phyloP scores from a whole-genome alignment of 2,797 vertebrate genomes.

The Pseudochaenichthys georgianus region DNA sequence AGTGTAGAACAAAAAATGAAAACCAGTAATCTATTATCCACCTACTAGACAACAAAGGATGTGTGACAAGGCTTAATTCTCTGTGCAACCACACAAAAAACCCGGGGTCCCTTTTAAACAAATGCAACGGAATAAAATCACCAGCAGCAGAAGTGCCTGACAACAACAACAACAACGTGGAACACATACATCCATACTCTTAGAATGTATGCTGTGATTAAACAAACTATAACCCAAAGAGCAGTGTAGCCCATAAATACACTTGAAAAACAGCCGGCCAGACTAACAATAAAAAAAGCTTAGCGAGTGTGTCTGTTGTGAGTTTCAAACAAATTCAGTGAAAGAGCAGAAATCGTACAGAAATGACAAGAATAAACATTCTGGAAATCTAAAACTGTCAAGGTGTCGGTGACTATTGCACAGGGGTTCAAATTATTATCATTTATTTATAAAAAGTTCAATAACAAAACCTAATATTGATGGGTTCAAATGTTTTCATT shows the following conservation, averaged over 20 bases:
- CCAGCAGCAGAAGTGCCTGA: slow-evolving; percentile 9
- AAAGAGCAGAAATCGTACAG: neutral
- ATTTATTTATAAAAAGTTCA: neutral
- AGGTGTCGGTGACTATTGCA: neutral
- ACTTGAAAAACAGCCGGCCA: neutral
- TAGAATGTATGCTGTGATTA: neutral
- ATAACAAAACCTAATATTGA: neutral
- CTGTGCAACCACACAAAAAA: neutral
- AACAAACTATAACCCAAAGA: neutral
- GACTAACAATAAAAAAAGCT: neutral
- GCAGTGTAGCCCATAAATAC: neutral
- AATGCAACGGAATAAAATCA: slow-evolving; percentile 24
- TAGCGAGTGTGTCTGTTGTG: neutral
- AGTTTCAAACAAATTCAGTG: neutral
- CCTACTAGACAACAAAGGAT: neutral
- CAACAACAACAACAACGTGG: neutral
- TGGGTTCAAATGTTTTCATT: neutral
- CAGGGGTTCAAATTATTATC: neutral
- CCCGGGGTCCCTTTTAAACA: slow-evolving; percentile 42
- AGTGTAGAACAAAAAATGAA: slow-evolving; percentile 12
- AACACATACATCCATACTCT: neutral
- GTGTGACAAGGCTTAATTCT: neutral
- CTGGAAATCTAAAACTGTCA: neutral
- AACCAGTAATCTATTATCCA: neutral
- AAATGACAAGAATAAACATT: neutral